Percentiles rank a stretch among this genome's conserved stretches.
These are phyloP conservation scores for Pammene fasciana DNA, from an alignment of 2,888 invertebrate species.

Conservation along the genomic window DNA sequence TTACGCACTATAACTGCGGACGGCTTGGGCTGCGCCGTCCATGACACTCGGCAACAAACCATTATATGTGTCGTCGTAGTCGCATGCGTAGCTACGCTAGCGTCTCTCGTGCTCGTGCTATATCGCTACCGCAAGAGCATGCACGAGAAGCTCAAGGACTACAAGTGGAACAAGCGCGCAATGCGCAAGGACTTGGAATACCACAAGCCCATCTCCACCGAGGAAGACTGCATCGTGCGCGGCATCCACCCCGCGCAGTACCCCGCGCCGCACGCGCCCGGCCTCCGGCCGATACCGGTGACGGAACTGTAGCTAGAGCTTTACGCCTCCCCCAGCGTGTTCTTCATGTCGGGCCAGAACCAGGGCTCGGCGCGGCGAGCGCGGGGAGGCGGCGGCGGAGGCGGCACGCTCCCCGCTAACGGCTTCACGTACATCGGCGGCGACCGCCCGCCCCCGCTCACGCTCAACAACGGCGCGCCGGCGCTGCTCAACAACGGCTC, in stretches of 20 bases:
- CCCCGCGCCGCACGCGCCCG: conserved; percentile 79
- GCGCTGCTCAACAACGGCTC: conserved; percentile 81
- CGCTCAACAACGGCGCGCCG: conserved; percentile 80
- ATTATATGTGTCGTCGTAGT: conserved; percentile 90
- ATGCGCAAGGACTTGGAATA: conserved; percentile 93
- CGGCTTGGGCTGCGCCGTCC: conserved; percentile 91
- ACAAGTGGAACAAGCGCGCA: conserved; percentile 90
- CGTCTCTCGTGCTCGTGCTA: conserved; percentile 87
- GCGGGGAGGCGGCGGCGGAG: conserved; percentile 79
- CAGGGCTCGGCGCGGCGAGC: conserved; percentile 79
- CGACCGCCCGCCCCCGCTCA: conserved; percentile 81
- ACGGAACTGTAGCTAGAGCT: conserved; percentile 98
- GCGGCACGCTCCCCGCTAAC: conserved; percentile 86
- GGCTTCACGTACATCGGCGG: conserved; percentile 90
- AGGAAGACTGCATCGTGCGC: conserved; percentile 92
- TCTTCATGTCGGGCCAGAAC: conserved; percentile 87
- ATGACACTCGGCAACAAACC: conserved; percentile 90
- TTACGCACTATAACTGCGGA: conserved; percentile 88
- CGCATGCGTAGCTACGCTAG: conserved; percentile 87
- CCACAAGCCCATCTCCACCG: conserved; percentile 92
- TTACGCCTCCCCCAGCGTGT: conserved; percentile 94
- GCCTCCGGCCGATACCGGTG: conserved; percentile 89
- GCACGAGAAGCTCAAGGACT: conserved; percentile 91
- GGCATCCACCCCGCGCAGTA: conserved; percentile 84
- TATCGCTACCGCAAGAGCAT: conserved; percentile 92